Evolutionary conservation across 1,140 invertebrate species (phyloP), one percentile per base, ranked within the genome.

Genomic region (Trypoxylus dichotomus): DNA sequence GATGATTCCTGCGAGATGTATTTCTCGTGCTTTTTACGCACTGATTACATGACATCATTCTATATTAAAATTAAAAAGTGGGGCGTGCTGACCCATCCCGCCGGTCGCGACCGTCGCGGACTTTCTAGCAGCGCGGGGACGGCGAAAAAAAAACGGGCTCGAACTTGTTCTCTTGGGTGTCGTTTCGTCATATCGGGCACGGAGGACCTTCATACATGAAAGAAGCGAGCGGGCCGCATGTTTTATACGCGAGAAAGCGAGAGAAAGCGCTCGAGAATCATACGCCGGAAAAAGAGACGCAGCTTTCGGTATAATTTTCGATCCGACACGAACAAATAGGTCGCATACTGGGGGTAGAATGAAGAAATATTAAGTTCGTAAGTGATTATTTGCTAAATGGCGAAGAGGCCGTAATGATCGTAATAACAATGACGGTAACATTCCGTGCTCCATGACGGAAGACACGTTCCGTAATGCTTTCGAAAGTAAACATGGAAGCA

Each of bases 31-130:
- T 27, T 63, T 63, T 63, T 63, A 63, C 60, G 60, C 60, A 63
- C 60, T 63, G 60, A 63, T 63, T 63, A 63, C 60, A 63, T 63
- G 60, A 63, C 60, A 63, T 63, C 60, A 63, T 63, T 63, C 60
- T 63, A 63, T 63, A 63, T 63, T 63, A 63, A 63, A 63, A 63
- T 63, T 63, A 63, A 63, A 63, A 63, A 63, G 60, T 63, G 60
- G 25, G 60, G 60, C 60, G 60, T 63, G 60, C 24, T 63, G 60
- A 63, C 60, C 25, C 60, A 63, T 13, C 21, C 60, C 60, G 25
- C 60, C 60, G 60, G n/a, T 13, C 60, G n/a, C 24, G 60, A 6
- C 60, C 43, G 15, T 47, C 43, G 43, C n/a, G 43, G n/a, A 47
- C 43, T 47, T 19, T 47, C n/a, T 3, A 13, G 43, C 11, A 13